Evolutionary conservation across 2,797 vertebrate genomes (phyloP).

Genomic region (Poeciliopsis paucimaculata): DNA sequence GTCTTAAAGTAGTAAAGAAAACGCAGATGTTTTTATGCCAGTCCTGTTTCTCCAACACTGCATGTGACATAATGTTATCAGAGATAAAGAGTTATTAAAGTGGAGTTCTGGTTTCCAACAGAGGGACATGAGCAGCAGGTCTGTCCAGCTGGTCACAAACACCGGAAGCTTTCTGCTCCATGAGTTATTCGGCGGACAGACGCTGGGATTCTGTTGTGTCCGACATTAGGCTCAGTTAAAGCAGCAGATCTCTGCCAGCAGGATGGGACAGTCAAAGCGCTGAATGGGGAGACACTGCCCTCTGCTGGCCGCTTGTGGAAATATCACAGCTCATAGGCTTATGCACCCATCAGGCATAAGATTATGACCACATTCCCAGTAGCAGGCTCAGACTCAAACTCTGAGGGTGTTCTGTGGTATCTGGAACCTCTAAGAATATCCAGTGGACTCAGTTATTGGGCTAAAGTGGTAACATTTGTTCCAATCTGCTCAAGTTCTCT

Average conservation of each 20-base stretch:
- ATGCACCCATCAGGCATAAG: not conserved
- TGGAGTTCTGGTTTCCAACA: not conserved
- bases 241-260: constrained; percentile 58
- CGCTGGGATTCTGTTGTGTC: constrained; percentile 27
- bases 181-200: constrained; percentile 35
- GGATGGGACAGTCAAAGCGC: constrained; percentile 23
- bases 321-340: not conserved
- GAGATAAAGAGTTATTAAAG: not conserved
- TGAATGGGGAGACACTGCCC: constrained; percentile 57
- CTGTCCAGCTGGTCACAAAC: constrained; percentile 25
- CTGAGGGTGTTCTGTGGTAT: not conserved
- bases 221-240: constrained; percentile 47
- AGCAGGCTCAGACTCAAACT: not conserved
- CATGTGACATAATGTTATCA: not conserved
- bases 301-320: constrained; percentile 60
- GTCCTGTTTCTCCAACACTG: not conserved
- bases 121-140: constrained; percentile 3
- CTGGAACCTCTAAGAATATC: not conserved
- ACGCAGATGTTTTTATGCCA: not conserved
- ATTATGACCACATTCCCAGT: not conserved
- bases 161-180: constrained; percentile 33
- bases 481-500: not conserved
- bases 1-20: not conserved
- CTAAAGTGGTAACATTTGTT: not conserved
- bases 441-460: not conserved